Conservation (phyloP, 35 echinoderm and acorn worm genomes). For the Ptychodera flava region DNA sequence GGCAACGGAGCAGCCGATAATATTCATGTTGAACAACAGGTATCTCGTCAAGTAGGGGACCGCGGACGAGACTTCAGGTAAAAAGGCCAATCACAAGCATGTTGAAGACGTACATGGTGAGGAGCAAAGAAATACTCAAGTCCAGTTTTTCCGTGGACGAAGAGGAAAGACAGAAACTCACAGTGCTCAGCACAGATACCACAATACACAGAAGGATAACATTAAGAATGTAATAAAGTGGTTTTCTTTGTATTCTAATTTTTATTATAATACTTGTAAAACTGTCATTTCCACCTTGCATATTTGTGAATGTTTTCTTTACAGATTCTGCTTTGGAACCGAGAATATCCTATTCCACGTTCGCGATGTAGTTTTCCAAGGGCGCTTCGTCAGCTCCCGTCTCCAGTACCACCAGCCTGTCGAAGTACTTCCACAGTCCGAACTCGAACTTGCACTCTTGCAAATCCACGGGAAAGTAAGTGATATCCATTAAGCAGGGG, state of each 20-base stretch:
- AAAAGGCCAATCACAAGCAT: background rate
- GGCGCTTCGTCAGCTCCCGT: background rate
- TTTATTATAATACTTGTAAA: background rate
- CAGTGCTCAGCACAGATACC: background rate
- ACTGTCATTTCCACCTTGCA: background rate
- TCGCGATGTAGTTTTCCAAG: background rate
- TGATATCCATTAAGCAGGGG: background rate
- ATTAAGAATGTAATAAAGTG: background rate
- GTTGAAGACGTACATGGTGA: background rate
- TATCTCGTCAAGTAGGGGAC: background rate
- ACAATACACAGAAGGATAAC: background rate
- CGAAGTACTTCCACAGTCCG: background rate
- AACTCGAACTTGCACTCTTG: background rate
- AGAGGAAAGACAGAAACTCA: background rate
- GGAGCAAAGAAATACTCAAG: background rate
- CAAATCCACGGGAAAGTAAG: background rate
- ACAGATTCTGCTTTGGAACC: background rate
- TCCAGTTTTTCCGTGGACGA: background rate
- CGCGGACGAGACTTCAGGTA: background rate
- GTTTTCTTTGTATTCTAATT: background rate
- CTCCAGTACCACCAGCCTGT: background rate
- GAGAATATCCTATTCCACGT: background rate
- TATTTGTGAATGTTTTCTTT: background rate
- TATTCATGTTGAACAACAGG: background rate
- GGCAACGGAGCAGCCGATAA: background rate